These are phyloP conservation scores for Eristalis tenax DNA, from an alignment of 2,888 invertebrate species.

Conservation along the genomic window DNA sequence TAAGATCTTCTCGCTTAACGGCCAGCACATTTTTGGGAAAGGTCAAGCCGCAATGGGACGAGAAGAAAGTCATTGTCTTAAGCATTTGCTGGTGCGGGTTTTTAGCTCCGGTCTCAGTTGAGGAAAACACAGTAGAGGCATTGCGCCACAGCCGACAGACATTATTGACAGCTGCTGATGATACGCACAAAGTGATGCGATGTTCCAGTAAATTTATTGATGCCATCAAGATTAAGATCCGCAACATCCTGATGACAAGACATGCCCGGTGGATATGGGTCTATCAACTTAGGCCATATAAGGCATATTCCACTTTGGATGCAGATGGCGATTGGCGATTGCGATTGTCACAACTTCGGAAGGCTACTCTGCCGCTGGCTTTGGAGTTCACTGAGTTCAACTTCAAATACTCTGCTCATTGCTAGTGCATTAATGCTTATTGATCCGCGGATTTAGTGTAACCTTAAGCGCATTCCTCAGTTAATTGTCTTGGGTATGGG, in stretches of 20 bases:
- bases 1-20: slow-evolving; percentile 7
- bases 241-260: slow-evolving; percentile 54
- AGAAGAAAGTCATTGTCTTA: slow-evolving; percentile 46
- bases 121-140: background rate
- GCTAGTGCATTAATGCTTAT: slow-evolving; percentile 23
- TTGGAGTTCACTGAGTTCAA: slow-evolving; percentile 40
- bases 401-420: slow-evolving; percentile 18
- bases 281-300: slow-evolving; percentile 24
- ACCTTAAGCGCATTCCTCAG: slow-evolving; percentile 30
- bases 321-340: slow-evolving; percentile 35
- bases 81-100: background rate
- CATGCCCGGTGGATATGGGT: slow-evolving; percentile 29
- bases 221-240: slow-evolving; percentile 37
- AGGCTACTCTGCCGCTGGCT: slow-evolving; percentile 21
- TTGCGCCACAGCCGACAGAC: slow-evolving; percentile 38
- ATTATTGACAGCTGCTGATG: slow-evolving; percentile 39
- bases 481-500: slow-evolving; percentile 12
- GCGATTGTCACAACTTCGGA: slow-evolving; percentile 49
- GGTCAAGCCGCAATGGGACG: slow-evolving; percentile 59
- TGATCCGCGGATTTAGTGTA: slow-evolving; percentile 33
- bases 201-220: slow-evolving; percentile 40
- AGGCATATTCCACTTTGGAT: slow-evolving; percentile 32
- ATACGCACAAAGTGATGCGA: slow-evolving; percentile 33
- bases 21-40: slow-evolving; percentile 36
- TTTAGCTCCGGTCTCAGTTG: too few species aligned